phyloP scores from a whole-genome alignment of 2,113 vertebrate species.

The Rhinolophus sinicus region DNA sequence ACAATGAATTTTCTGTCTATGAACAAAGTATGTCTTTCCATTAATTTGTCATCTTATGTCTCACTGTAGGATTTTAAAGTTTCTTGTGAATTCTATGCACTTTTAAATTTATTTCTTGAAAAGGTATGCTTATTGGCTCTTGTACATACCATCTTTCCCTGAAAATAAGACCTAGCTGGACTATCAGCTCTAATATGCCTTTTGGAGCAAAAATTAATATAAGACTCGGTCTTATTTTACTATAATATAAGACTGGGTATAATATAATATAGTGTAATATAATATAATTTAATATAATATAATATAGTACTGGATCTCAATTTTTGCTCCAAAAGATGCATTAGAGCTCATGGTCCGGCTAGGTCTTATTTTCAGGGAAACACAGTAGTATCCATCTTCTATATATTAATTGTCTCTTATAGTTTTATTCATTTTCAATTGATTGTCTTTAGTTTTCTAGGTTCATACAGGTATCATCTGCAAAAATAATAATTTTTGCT shows the following conservation, averaged over 20 bases:
- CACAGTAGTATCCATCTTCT: neutral
- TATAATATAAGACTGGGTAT: too few relatives aligned
- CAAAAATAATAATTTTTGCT: slow-evolving; percentile 11
- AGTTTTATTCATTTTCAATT: neutral
- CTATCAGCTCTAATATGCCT: too few relatives aligned
- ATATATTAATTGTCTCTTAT: slow-evolving; percentile 6
- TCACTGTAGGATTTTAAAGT: neutral
- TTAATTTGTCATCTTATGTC: neutral
- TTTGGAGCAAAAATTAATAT: too few relatives aligned
- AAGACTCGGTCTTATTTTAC: too few relatives aligned
- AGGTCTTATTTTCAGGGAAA: too few relatives aligned
- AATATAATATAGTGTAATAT: too few relatives aligned
- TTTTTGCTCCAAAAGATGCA: too few relatives aligned
- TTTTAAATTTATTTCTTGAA: neutral
- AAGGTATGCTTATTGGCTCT: neutral
- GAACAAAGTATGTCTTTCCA: slow-evolving; percentile 6
- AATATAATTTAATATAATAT: too few relatives aligned
- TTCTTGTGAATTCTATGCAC: neutral
- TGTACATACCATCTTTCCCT: neutral
- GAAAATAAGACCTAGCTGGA: too few relatives aligned
- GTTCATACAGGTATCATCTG: neutral
- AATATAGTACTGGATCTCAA: too few relatives aligned
- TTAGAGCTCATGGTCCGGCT: too few relatives aligned
- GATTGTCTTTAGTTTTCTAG: neutral
- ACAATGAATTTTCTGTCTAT: neutral